These are phyloP conservation scores for Pseudomyrmex pallidus DNA, from an alignment of 1,140 invertebrate genomes.

Conservation along the genomic window DNA sequence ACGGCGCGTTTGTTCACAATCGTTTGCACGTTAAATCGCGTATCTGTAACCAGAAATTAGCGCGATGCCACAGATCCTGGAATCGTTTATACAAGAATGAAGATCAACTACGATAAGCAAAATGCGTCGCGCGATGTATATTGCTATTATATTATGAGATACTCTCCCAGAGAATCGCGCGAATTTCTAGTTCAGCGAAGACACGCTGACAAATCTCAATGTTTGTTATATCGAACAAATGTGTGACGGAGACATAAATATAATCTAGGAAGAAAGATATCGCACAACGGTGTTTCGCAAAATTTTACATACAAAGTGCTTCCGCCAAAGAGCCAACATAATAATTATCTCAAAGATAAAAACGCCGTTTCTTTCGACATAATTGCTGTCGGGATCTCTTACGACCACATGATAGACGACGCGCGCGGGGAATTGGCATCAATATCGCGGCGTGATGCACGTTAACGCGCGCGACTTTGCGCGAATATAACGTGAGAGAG, in stretches of 20 bases:
- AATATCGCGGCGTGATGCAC: not conserved
- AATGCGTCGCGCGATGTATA: not conserved
- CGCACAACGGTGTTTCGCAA: conserved; percentile 14
- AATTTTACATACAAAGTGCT: conserved; percentile 45
- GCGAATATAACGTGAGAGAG: conserved; percentile 39
- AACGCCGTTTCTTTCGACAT: conserved; percentile 20
- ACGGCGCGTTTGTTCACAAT: not conserved
- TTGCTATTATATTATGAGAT: not conserved
- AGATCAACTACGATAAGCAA: not conserved
- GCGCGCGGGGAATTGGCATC: not conserved
- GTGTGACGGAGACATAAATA: not conserved
- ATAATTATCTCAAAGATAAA: not conserved
- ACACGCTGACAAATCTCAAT: not conserved
- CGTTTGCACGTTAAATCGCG: not conserved
- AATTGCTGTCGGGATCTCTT: conserved; percentile 24
- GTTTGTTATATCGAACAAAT: not conserved
- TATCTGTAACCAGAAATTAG: not conserved
- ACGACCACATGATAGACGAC: conserved; percentile 4
- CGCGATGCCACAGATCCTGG: not conserved
- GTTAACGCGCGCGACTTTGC: conserved; percentile 28
- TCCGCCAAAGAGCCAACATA: not conserved
- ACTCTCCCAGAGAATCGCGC: too few species aligned
- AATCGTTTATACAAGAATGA: not conserved
- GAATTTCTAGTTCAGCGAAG: not conserved
- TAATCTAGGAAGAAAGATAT: conserved; percentile 17